Evolutionary conservation across 92 coral and sea anemone species (phyloP), one percentile per base, ranked within the genome.

Genomic region (Hydrozoanthus gracilis): DNA sequence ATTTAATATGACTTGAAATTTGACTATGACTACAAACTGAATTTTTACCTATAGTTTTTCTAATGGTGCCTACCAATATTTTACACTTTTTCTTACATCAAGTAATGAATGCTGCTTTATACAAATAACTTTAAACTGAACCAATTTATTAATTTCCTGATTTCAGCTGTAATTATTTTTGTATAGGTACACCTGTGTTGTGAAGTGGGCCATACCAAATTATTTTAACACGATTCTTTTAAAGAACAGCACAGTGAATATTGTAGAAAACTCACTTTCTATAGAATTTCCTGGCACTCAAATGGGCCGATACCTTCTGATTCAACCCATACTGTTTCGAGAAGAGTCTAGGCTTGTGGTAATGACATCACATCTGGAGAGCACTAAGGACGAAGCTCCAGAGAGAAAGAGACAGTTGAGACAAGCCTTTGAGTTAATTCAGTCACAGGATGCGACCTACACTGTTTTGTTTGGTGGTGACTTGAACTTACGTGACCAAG

Each of bases 311-410:
- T 96, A 96, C 83, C 35, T 89, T 27, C 91, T 96, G 67, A 90
- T 90, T 71, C 99, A 93, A 65, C 95, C 98, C 51, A 95, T 88
- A 69, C 47, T 73, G 45, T 92, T 90, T 79, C 76, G 72, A 8
- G 88, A 87, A 44, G 77, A 83, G 18, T 82, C 91, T 3, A 84
- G 86, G 83, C 71, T 96, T 51, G 67, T 93, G 44, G 77, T 96
- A 18, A 91, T 96, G 97, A 95, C 99, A 10, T 93, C 99, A 58
- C 99, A 96, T 79, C 92, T 96, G n/a, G 99, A 96, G 51, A 96
- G 99, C 83, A 92, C 93, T 17, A 76, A 1, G 2, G 14, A 86
- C 1, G 89, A 91, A 68, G 73, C 77, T 27, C 82, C 68, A 60
- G 98, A 96, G 87, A 88, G 99, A 18, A 93, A 87, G 82, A 84